Evolutionary conservation across 2,888 invertebrate genomes (phyloP).

Genomic region (Thecophora atra): DNA sequence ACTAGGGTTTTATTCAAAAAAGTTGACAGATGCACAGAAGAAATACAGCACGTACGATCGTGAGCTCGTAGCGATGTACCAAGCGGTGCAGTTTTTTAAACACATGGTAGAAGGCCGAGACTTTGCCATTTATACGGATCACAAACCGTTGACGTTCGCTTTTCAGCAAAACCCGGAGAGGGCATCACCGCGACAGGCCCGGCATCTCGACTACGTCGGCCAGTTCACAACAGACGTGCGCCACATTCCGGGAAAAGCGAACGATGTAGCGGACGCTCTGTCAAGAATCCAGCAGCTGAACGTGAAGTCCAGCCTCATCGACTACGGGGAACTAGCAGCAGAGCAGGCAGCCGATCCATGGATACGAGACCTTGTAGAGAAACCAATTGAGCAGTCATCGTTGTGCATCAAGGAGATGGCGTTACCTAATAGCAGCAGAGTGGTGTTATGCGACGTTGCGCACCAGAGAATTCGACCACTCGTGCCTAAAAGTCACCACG

Average conservation of each 20-base stretch:
- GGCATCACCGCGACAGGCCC: constrained; percentile 24
- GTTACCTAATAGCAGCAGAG: too few relatives aligned
- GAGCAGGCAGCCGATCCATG: constrained; percentile 29
- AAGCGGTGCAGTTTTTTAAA: constrained; percentile 37
- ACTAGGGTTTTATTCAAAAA: too few relatives aligned
- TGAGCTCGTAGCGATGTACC: constrained; percentile 36
- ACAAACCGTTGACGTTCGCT: constrained; percentile 15
- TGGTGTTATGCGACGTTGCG: too few relatives aligned
- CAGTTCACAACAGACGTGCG: constrained; percentile 42
- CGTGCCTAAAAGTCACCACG: too few relatives aligned
- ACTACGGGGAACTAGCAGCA: constrained; percentile 22
- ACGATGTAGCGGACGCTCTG: constrained; percentile 31
- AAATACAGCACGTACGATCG: constrained; percentile 36
- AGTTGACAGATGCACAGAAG: too few relatives aligned
- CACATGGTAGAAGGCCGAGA: constrained; percentile 35
- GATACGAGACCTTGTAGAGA: too few relatives aligned
- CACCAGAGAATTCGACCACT: too few relatives aligned
- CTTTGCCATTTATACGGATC: constrained; percentile 20
- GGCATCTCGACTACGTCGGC: constrained; percentile 18
- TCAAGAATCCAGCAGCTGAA: constrained; percentile 43
- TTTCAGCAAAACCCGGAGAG: constrained; percentile 27
- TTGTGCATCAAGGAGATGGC: too few relatives aligned
- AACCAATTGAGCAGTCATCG: too few relatives aligned
- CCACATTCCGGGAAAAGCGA: constrained; percentile 32
- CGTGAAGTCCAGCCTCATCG: constrained; percentile 6